Evolutionary conservation across 2,888 invertebrate genomes (phyloP).

Genomic region (Theretra japonica): DNA sequence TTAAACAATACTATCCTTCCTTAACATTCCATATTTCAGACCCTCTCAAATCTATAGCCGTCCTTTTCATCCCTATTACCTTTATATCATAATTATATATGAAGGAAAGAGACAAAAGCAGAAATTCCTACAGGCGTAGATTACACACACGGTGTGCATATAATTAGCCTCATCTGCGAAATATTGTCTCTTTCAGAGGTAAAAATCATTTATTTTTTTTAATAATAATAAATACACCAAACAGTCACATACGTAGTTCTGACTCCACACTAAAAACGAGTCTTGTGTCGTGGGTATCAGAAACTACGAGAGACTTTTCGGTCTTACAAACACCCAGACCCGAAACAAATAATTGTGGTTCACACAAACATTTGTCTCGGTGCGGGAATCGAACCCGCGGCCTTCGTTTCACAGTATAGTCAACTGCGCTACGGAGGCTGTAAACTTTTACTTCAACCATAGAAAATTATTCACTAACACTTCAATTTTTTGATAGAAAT

Average conservation of each 20-base stretch:
- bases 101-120: constrained; percentile 68
- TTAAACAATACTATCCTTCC: not conserved
- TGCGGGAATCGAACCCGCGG: too few relatives aligned
- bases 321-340: too few relatives aligned
- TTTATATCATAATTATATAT: constrained; percentile 72
- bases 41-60: constrained; percentile 38
- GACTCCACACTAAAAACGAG: too few relatives aligned
- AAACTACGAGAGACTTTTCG: too few relatives aligned
- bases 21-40: not conserved
- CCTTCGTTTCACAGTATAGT: too few relatives aligned
- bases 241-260: too few relatives aligned
- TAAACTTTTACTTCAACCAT: not conserved
- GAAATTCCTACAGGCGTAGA: constrained; percentile 60
- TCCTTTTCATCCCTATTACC: constrained; percentile 58
- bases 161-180: constrained; percentile 61
- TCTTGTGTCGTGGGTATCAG: too few relatives aligned
- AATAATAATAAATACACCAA: too few relatives aligned
- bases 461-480: not conserved
- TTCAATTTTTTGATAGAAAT: not conserved
- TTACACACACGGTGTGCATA: constrained; percentile 74
- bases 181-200: constrained; percentile 15
- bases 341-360: too few relatives aligned
- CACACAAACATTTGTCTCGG: too few relatives aligned
- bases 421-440: too few relatives aligned
- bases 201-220: too few relatives aligned